Evolutionary conservation across 2,113 vertebrate species (phyloP), one percentile per base, ranked within the genome.

Genomic region (Neodon shergylaensis): DNA sequence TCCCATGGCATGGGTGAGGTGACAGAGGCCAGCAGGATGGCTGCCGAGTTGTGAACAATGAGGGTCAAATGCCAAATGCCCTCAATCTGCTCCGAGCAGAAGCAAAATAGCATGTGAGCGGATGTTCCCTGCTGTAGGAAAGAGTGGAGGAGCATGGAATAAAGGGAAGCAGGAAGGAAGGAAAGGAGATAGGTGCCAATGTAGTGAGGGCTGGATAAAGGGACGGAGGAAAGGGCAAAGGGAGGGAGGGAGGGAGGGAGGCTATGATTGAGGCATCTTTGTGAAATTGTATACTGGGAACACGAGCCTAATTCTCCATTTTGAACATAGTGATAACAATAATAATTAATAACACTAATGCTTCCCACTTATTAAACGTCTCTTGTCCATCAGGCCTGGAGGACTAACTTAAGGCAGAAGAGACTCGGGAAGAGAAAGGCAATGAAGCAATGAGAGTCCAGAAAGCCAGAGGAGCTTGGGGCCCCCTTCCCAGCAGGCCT

Each of bases 1-100:
- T 33, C 54, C 36, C 26, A 0, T 0, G 70, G 33, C 65, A n/a
- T 1, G 5, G 24, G 3, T 6, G 16, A 47, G 63, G 26, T 21
- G 36, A 61, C 39, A 82, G 70, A 85, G 76, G 74, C 58, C 85
- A 17, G 14, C 2, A 4, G 39, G 28, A 1, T 7, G 9, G 17
- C 12, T 72, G n/a, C 42, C 22, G 58, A 89, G 28, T 92, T 33
- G 47, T 76, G 85, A n/a, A 78, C 58, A 63, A 24, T n/a, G 66
- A 44, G 44, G 84, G 42, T 87, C 83, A 52, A 47, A 73, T 28
- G 77, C 39, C 52, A 65, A 79, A 44, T 72, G 44, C 9, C 66
- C 81, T 72, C 58, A 47, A 61, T 78, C 54, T 33, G 17, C 61
- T 87, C 63, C n/a, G 68, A 44, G 24, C 9, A 68, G 65, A 88